Base-by-base conservation (phyloP, 2,888 invertebrate genomes). In the Phalera bucephala region DNA sequence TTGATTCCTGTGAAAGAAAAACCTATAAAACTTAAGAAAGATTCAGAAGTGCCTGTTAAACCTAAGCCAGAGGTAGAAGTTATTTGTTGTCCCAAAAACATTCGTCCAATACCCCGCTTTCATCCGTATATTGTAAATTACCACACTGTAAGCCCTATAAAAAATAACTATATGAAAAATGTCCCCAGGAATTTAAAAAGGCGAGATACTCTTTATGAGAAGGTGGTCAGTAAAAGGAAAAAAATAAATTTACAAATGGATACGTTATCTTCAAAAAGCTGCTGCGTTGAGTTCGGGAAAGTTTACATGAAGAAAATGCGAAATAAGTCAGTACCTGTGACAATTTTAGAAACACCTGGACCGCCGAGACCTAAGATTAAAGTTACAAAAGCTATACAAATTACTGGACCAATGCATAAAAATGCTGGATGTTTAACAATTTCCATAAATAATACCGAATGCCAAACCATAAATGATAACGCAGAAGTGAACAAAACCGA, bases 1-100 rank as follows among this genome's bases (percentile, higher is more conserved):
- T 45, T 85, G 10, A 48, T 80, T 11, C 87, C 87, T 1, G 86
- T 87, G 1, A 86, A 71, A 52, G 86, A 87, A 47, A 72, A 67
- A 15, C 31, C 72, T 1, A 10, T 47, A 2, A 72, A 66, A 50
- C 36, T 39, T 10, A 53, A 50, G 33, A 70, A 65, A 31, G 50
- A 63, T 15, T 45, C 51, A 0, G 58, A 62, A 10, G 35, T 20
- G 11, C 21, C 38, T 5, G 71, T 62, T 36, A 69, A 41, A 25
- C 33, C 36, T 17, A 64, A 50, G 33, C 45, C 37, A 10, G 34
- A 52, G 5, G 40, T 51, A 11, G 49, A 55, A 13, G 50, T 58
- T 8, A 60, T 50, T 30, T 63, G 54, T 37, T 66, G 60, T 56
- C 65, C 70, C 1, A 72, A 70, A 46, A 54, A 58, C 19, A 34